Evolutionary conservation across 2,113 vertebrate genomes (phyloP).

Genomic region (Hirundichthys speculiger): DNA sequence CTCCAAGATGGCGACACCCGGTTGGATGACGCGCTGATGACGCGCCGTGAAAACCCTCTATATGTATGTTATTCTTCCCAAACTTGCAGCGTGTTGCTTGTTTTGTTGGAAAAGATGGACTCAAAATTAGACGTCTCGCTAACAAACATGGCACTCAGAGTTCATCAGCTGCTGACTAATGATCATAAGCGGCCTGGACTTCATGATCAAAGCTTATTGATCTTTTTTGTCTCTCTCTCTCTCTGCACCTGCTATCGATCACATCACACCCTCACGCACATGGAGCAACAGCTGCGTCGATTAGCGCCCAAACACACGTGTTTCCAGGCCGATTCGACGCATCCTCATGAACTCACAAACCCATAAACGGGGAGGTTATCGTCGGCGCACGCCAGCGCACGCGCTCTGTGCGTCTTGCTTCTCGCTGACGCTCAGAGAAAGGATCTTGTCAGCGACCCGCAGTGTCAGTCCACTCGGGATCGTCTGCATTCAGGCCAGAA

Average conservation of each 20-base stretch:
- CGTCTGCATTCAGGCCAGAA: too few relatives aligned
- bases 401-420: too few relatives aligned
- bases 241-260: slow-evolving; percentile 66
- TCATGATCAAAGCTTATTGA: slow-evolving; percentile 70
- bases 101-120: slow-evolving; percentile 5
- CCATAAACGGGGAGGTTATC: neutral
- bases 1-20: too few relatives aligned
- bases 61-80: too few relatives aligned
- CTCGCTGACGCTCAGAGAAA: too few relatives aligned
- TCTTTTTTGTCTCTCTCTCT: slow-evolving; percentile 48
- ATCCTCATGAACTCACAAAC: neutral
- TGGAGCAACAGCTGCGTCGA: slow-evolving; percentile 1
- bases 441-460: too few relatives aligned
- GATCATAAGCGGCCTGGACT: slow-evolving; percentile 64
- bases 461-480: too few relatives aligned
- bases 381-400: too few relatives aligned
- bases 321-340: neutral
- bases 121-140: slow-evolving; percentile 46
- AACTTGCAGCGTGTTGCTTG: neutral
- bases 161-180: slow-evolving; percentile 69
- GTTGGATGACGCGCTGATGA: too few relatives aligned
- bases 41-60: too few relatives aligned
- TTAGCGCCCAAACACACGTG: neutral
- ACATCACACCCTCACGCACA: slow-evolving; percentile 21
- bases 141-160: slow-evolving; percentile 33